phyloP scores from a whole-genome alignment of 2,888 invertebrate genomes.

The Drosophila multiciliata region DNA sequence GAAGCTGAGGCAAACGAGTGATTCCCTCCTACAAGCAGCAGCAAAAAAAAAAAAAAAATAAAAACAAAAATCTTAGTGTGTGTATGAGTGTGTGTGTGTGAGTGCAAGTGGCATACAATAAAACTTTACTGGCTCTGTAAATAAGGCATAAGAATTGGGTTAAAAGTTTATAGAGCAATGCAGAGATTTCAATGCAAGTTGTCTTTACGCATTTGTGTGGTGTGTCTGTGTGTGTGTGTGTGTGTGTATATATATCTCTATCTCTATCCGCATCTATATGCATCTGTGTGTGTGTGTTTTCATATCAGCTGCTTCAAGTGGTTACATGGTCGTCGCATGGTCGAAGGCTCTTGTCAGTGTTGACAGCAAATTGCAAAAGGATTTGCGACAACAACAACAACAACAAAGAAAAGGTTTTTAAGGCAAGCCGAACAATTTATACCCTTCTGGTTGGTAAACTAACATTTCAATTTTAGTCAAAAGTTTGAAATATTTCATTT shows the following conservation, averaged over 20 bases:
- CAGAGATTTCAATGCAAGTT: conserved; percentile 67
- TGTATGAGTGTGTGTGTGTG: conserved; percentile 8
- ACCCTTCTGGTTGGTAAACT: background rate
- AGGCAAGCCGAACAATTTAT: background rate
- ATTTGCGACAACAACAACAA: conserved; percentile 24
- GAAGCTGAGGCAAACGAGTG: conserved; percentile 37
- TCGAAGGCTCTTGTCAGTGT: conserved; percentile 71
- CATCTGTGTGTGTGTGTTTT: conserved; percentile 21
- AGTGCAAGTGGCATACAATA: conserved; percentile 59
- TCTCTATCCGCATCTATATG: conserved; percentile 2
- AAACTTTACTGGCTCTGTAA: conserved; percentile 74
- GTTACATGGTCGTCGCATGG: conserved; percentile 66
- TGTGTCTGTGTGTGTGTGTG: conserved; percentile 14
- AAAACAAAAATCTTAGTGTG: conserved; percentile 2
- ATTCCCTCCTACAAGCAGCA: conserved; percentile 27
- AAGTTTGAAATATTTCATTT: background rate
- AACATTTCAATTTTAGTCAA: background rate
- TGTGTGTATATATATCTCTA: conserved; percentile 27
- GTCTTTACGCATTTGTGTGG: conserved; percentile 2
- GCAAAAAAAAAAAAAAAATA: background rate
- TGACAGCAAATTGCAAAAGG: conserved; percentile 16
- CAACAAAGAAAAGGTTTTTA: background rate
- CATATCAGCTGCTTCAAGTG: conserved; percentile 69
- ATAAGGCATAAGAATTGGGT: conserved; percentile 82
- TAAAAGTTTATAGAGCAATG: conserved; percentile 82